Percentiles rank a stretch among this genome's conserved stretches.
Conservation (phyloP, 2,888 invertebrate species). For the Nudaria mundana region DNA sequence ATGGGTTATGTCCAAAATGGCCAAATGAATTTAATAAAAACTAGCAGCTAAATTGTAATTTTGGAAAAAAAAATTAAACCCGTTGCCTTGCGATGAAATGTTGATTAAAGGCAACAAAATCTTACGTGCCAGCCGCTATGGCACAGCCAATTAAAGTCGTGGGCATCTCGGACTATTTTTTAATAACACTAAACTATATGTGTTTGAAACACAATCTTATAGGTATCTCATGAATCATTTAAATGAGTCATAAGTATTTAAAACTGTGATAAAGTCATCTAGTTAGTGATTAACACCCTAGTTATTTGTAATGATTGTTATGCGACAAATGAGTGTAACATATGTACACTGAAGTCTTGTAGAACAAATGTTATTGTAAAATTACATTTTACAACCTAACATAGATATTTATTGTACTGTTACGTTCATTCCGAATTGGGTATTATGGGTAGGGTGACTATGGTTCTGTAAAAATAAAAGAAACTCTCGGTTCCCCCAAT, state of each 20-base stretch:
- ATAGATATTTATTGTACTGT: conserved; percentile 8
- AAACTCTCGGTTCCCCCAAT: too few relatives aligned
- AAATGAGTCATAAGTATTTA: conserved; percentile 5
- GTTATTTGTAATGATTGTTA: conserved; percentile 20
- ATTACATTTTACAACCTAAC: conserved; percentile 14
- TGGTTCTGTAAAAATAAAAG: too few relatives aligned
- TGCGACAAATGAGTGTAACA: conserved; percentile 23
- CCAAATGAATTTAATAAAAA: too few relatives aligned
- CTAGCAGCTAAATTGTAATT: too few relatives aligned
- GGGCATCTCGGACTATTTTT: too few relatives aligned
- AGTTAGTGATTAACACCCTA: conserved; percentile 29
- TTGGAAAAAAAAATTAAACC: too few relatives aligned
- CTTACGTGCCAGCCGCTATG: too few relatives aligned
- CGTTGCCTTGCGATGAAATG: too few relatives aligned
- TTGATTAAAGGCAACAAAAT: too few relatives aligned
- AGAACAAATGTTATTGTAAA: conserved; percentile 20
- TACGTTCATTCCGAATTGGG: conserved; percentile 34
- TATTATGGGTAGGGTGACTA: conserved; percentile 14
- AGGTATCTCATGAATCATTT: conserved; percentile 1
- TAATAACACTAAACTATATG: background rate
- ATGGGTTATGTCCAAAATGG: too few relatives aligned
- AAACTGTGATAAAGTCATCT: conserved; percentile 3
- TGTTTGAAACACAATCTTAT: background rate
- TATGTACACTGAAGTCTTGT: conserved; percentile 9
- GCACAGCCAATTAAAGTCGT: too few relatives aligned